phyloP scores from a whole-genome alignment of 2,888 invertebrate species.

The Zelleria hepariella region DNA sequence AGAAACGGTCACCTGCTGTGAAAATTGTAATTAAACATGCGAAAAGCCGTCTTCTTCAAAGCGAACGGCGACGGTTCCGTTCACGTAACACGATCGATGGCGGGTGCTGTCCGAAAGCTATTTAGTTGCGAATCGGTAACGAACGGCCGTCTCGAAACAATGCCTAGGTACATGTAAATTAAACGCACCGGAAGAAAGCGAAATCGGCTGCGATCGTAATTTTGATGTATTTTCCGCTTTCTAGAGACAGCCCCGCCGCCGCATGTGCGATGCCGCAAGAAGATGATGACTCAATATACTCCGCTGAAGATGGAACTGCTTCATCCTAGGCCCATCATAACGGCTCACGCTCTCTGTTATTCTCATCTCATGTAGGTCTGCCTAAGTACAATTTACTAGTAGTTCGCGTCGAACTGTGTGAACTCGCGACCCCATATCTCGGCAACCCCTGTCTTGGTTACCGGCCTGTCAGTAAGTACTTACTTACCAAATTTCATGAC shows the following conservation, averaged over 20 bases:
- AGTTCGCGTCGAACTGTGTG: no score
- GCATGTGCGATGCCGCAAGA: neutral
- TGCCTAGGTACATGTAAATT: slow-evolving; percentile 43
- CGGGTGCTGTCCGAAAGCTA: slow-evolving; percentile 3
- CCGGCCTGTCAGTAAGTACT: no score
- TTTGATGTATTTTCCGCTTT: slow-evolving; percentile 64
- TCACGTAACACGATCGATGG: neutral
- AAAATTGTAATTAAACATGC: slow-evolving; percentile 1
- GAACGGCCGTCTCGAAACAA: slow-evolving; percentile 24
- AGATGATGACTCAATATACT: neutral
- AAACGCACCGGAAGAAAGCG: slow-evolving; percentile 45
- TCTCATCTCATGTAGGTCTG: no score
- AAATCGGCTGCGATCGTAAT: slow-evolving; percentile 47
- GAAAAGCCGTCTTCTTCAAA: neutral
- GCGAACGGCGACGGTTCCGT: neutral
- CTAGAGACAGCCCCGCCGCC: slow-evolving; percentile 37
- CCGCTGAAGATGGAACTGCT: neutral
- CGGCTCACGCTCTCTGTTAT: no score
- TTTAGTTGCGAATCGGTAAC: slow-evolving; percentile 14
- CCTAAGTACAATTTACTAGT: no score
- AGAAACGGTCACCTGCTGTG: neutral
- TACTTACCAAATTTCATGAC: no score
- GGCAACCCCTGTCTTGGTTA: no score
- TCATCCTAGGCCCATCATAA: neutral
- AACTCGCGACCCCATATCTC: no score